phyloP scores from a whole-genome alignment of 2,888 invertebrate species.

The Pheosia tremula region DNA sequence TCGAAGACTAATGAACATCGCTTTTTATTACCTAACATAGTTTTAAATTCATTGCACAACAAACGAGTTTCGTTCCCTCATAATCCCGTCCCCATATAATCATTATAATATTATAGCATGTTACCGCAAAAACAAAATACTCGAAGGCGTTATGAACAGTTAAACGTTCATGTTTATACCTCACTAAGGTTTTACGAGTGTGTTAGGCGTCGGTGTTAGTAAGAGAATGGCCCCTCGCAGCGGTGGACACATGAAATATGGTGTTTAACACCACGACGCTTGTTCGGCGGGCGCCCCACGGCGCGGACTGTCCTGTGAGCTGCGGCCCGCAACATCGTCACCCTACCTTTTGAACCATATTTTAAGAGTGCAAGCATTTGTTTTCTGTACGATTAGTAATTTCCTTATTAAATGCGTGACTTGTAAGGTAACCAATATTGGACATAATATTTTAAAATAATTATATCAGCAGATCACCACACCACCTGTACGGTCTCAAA shows the following conservation, averaged over 20 bases:
- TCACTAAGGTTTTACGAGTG: slow-evolving; percentile 64
- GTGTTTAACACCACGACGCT: slow-evolving; percentile 78
- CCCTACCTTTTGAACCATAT: slow-evolving; percentile 19
- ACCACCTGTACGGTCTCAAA: no score
- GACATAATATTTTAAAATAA: no score
- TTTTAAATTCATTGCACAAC: neutral
- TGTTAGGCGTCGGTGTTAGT: slow-evolving; percentile 58
- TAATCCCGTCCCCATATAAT: neutral
- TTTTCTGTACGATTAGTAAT: no score
- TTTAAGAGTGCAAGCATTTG: no score
- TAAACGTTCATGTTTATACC: slow-evolving; percentile 40
- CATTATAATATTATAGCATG: neutral
- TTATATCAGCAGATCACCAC: no score
- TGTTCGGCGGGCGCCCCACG: slow-evolving; percentile 65
- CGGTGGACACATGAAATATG: slow-evolving; percentile 74
- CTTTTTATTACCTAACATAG: slow-evolving; percentile 2
- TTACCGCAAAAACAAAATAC: slow-evolving; percentile 28
- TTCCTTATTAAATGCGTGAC: no score
- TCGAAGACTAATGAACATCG: neutral
- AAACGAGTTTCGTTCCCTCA: neutral
- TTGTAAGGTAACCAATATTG: no score
- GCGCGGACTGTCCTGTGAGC: slow-evolving; percentile 40
- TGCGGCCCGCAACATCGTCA: slow-evolving; percentile 40
- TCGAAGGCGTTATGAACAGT: slow-evolving; percentile 18
- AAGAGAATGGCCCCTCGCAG: slow-evolving; percentile 68